These are phyloP conservation scores for Heliconius cydno DNA, from an alignment of 2,888 invertebrate genomes.

Conservation along the genomic window DNA sequence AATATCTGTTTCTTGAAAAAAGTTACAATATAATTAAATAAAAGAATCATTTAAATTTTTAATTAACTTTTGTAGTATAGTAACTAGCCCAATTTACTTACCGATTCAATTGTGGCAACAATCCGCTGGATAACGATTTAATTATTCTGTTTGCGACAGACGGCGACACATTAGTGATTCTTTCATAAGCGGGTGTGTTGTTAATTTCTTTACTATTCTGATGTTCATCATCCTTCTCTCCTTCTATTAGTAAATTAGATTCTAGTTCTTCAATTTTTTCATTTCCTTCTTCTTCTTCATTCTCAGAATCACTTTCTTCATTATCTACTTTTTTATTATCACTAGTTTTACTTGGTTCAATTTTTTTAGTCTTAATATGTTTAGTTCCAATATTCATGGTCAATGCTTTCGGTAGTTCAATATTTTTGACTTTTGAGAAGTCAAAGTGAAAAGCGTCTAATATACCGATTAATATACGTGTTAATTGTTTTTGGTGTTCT, in stretches of 20 bases:
- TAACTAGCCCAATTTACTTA: no score
- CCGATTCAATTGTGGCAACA: conserved; percentile 92
- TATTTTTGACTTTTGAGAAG: conserved; percentile 84
- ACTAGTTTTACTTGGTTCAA: conserved; percentile 47
- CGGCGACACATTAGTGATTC: conserved; percentile 84
- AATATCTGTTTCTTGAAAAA: no score
- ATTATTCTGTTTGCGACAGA: conserved; percentile 91
- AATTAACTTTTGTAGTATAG: no score
- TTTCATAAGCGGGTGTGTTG: conserved; percentile 69
- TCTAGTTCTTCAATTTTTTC: conserved; percentile 61
- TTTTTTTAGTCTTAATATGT: conserved; percentile 41
- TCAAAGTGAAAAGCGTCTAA: conserved; percentile 97
- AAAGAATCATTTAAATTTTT: not conserved
- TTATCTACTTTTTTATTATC: conserved; percentile 47
- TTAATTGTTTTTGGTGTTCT: conserved; percentile 92
- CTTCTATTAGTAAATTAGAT: conserved; percentile 66
- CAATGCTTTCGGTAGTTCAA: conserved; percentile 69
- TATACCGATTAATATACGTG: conserved; percentile 89
- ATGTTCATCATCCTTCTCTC: conserved; percentile 69
- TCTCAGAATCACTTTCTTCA: conserved; percentile 39
- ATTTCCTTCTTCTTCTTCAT: conserved; percentile 49
- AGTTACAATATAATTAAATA: not conserved
- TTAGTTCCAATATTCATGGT: conserved; percentile 57
- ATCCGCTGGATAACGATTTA: conserved; percentile 85
- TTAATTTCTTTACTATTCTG: conserved; percentile 61